These are phyloP conservation scores for Platycheirus rosarum DNA, from an alignment of 2,888 invertebrate species.

Conservation along the genomic window DNA sequence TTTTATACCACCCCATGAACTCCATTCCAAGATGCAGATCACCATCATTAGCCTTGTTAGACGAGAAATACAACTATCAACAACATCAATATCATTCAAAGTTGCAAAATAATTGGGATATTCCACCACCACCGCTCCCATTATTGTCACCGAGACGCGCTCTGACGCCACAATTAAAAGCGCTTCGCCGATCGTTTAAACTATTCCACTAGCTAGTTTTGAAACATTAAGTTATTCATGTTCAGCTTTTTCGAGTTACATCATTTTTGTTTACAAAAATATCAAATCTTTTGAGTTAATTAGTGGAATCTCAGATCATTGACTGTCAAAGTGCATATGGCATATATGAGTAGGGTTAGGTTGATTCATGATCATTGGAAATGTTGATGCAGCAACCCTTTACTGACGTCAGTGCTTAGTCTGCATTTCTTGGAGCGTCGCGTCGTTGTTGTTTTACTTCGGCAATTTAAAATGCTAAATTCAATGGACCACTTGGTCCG, in stretches of 20 bases:
- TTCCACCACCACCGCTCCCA: slow-evolving; percentile 3
- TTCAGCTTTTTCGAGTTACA: slow-evolving; percentile 52
- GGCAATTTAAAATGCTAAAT: slow-evolving; percentile 27
- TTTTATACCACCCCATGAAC: slow-evolving; percentile 60
- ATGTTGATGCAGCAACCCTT: slow-evolving; percentile 38
- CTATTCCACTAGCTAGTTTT: slow-evolving; percentile 55
- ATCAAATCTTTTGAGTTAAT: slow-evolving; percentile 34
- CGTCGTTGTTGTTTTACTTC: slow-evolving; percentile 1
- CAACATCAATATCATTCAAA: slow-evolving; percentile 28
- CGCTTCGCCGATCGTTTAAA: slow-evolving; percentile 46
- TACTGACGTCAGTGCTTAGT: slow-evolving; percentile 23
- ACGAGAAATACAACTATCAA: slow-evolving; percentile 49
- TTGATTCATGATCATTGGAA: slow-evolving; percentile 47
- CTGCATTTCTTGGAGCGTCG: too few relatives aligned
- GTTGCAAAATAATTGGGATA: slow-evolving; percentile 61
- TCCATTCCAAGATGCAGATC: slow-evolving; percentile 43
- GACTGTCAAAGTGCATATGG: slow-evolving; percentile 31
- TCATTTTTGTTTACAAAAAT: slow-evolving; percentile 50
- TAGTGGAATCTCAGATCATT: slow-evolving; percentile 6
- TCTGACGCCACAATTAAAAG: slow-evolving; percentile 32
- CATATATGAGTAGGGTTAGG: slow-evolving; percentile 5
- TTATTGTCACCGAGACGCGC: neutral
- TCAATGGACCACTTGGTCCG: neutral
- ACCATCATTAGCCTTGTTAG: slow-evolving; percentile 37
- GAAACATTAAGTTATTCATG: slow-evolving; percentile 66